A percentile compares a stretch with the other conserved stretches of the same genome.
Conservation (phyloP, 2,888 invertebrate genomes). For the Thymelicus sylvestris region DNA sequence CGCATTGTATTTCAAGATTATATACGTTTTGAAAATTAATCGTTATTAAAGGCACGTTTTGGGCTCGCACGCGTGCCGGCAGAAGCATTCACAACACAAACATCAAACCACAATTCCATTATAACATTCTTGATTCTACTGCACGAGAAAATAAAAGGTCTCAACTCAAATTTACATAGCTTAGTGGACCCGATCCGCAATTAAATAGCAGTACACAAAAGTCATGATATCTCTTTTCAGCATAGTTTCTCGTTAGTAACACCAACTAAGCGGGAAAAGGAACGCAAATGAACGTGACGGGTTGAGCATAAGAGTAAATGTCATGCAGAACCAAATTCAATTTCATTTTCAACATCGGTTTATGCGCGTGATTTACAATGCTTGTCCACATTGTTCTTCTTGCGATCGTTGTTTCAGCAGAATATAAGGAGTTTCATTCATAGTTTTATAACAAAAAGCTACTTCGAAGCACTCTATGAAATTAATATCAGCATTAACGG, state of each 20-base stretch:
- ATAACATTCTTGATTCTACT: constrained; percentile 57
- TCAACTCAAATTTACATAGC: constrained; percentile 71
- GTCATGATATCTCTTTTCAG: constrained; percentile 63
- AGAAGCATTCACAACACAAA: constrained; percentile 62
- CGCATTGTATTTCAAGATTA: not conserved
- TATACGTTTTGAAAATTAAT: constrained; percentile 61
- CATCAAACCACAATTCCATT: constrained; percentile 62
- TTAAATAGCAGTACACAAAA: constrained; percentile 54
- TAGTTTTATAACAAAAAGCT: not conserved
- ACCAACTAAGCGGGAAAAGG: constrained; percentile 53
- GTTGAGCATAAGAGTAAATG: constrained; percentile 64
- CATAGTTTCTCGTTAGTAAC: constrained; percentile 46
- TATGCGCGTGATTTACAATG: constrained; percentile 68
- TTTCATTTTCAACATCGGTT: constrained; percentile 71
- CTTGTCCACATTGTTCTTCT: constrained; percentile 58
- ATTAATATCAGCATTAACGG: not conserved
- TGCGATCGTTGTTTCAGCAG: constrained; percentile 36
- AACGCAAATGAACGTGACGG: constrained; percentile 60
- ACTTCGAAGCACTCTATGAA: not conserved
- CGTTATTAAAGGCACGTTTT: constrained; percentile 53
- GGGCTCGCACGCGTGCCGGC: constrained; percentile 57
- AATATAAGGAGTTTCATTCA: constrained; percentile 39
- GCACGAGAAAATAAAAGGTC: constrained; percentile 70
- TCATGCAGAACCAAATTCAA: constrained; percentile 71
- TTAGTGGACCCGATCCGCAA: constrained; percentile 60